These are phyloP conservation scores for Spondyliosoma cantharus DNA, from an alignment of 2,797 vertebrate genomes.

Conservation along the genomic window DNA sequence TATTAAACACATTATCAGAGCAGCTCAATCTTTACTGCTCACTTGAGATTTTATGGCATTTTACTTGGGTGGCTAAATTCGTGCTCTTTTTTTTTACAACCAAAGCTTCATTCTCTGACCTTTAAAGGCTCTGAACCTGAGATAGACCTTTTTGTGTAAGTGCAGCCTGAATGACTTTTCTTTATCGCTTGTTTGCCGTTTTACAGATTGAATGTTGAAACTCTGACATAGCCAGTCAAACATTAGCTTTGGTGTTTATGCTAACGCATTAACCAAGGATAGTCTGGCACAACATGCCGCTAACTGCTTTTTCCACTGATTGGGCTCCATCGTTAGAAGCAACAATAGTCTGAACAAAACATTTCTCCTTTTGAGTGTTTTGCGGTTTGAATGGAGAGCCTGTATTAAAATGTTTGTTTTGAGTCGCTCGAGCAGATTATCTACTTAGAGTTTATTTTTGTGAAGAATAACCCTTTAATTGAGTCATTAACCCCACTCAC, in stretches of 20 bases:
- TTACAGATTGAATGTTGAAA: constrained; percentile 41
- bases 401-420: constrained; percentile 63
- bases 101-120: constrained; percentile 52
- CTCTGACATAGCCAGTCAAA: constrained; percentile 60
- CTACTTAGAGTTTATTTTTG: constrained; percentile 63
- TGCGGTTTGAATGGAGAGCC: constrained; percentile 57
- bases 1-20: constrained; percentile 51
- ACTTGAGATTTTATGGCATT: constrained; percentile 66
- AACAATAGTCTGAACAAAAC: constrained; percentile 60
- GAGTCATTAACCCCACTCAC: constrained; percentile 69
- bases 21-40: constrained; percentile 49
- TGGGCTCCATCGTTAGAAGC: constrained; percentile 37
- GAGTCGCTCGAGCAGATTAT: constrained; percentile 66
- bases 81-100: constrained; percentile 47
- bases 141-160: constrained; percentile 14
- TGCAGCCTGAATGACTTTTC: constrained; percentile 22
- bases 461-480: constrained; percentile 69
- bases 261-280: constrained; percentile 31
- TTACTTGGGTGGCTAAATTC: constrained; percentile 55
- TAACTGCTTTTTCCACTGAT: constrained; percentile 68
- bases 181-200: constrained; percentile 55
- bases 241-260: constrained; percentile 44
- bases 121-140: constrained; percentile 69
- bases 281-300: constrained; percentile 36
- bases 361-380: constrained; percentile 52